phyloP scores from a whole-genome alignment of 2,113 vertebrate species.

The Cyphomyrus discorhynchus region DNA sequence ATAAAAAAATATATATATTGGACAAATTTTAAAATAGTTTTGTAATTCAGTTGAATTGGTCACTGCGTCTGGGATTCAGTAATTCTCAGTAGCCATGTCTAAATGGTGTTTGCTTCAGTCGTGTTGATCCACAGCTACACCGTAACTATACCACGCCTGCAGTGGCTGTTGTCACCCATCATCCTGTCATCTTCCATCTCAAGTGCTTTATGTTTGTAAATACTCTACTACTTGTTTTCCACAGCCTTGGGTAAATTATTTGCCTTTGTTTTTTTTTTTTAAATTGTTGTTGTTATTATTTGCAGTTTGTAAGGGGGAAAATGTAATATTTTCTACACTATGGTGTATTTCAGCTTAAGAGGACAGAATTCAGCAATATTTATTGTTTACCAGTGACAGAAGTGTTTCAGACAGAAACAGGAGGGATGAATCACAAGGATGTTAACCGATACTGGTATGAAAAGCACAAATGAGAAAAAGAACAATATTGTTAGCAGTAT shows the following conservation, averaged over 20 bases:
- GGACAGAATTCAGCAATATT: constrained; percentile 21
- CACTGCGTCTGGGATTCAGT: neutral
- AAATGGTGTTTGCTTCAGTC: neutral
- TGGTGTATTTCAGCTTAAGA: constrained; percentile 1
- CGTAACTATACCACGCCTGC: neutral
- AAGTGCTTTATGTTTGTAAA: constrained; percentile 44
- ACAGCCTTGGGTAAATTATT: constrained; percentile 33
- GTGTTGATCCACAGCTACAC: neutral
- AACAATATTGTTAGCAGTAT: constrained; percentile 20
- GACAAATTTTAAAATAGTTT: constrained; percentile 9
- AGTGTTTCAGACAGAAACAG: neutral
- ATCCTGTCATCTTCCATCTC: constrained; percentile 11
- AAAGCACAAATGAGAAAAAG: constrained; percentile 23
- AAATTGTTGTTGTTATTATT: neutral
- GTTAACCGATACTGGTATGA: constrained; percentile 4
- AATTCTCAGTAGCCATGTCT: constrained; percentile 2
- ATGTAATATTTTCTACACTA: neutral
- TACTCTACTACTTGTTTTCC: constrained; percentile 30
- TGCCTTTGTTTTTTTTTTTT: constrained; percentile 30
- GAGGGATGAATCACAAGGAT: constrained; percentile 10
- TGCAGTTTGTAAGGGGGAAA: neutral
- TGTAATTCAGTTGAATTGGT: constrained; percentile 2
- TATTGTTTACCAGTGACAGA: constrained; percentile 24
- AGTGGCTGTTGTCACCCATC: neutral
- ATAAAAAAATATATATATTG: constrained; percentile 4